Evolutionary conservation across 2,888 invertebrate genomes (phyloP).

Genomic region (Drosophila imparisetae): DNA sequence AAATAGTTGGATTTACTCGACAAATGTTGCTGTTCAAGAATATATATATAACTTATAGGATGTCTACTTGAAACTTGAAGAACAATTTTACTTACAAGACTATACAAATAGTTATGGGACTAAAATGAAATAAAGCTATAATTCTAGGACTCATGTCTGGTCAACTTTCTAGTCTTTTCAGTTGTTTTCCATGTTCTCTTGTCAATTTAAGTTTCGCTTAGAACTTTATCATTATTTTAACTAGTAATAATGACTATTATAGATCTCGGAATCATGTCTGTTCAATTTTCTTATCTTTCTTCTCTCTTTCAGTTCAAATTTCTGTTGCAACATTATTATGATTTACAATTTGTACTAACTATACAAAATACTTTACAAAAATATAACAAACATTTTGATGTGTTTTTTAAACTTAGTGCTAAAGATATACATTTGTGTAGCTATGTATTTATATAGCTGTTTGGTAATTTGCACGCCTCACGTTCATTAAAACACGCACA

Average conservation of each 20-base stretch:
- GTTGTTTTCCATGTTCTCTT: neutral
- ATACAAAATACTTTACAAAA: neutral
- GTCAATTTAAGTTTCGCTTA: no score
- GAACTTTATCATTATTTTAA: neutral
- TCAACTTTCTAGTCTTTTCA: neutral
- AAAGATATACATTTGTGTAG: neutral
- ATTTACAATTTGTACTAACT: neutral
- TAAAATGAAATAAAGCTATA: neutral
- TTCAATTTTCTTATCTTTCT: rapidly evolving
- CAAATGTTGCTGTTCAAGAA: neutral
- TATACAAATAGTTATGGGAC: rapidly evolving
- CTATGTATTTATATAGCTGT: neutral
- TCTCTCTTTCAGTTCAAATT: neutral
- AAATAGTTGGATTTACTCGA: neutral
- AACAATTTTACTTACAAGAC: neutral
- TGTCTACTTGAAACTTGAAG: neutral
- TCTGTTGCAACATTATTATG: neutral
- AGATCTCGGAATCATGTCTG: neutral
- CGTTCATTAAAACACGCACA: constrained; percentile 36
- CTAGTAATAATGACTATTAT: neutral
- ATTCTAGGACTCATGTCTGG: neutral
- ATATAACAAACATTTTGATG: neutral
- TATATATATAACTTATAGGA: neutral
- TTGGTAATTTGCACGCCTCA: constrained; percentile 10
- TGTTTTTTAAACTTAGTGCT: neutral